These are phyloP conservation scores for Eulemur rufifrons DNA, from an alignment of 2,113 vertebrate species.

Conservation along the genomic window DNA sequence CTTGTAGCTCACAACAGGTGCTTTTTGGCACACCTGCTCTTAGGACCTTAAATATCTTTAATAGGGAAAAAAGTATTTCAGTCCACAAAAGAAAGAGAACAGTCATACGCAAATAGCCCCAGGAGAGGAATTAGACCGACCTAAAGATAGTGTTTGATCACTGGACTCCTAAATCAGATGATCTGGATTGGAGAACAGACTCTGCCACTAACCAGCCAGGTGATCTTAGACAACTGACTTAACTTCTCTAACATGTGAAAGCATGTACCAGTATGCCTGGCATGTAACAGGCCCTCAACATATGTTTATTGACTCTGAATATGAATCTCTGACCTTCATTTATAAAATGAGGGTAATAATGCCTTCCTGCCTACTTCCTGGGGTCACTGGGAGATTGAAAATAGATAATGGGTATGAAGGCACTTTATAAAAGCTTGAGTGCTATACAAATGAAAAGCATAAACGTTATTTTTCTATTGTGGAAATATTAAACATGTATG, in stretches of 20 bases:
- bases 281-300: not conserved
- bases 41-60: slow-evolving; percentile 3
- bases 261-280: not conserved
- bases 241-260: slow-evolving; percentile 18
- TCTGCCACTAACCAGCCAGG: not conserved
- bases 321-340: not conserved
- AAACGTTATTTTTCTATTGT: slow-evolving; percentile 32
- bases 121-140: not conserved
- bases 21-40: not conserved
- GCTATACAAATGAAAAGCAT: not conserved
- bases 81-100: slow-evolving; percentile 20
- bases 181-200: not conserved
- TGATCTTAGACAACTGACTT: not conserved
- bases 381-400: not conserved
- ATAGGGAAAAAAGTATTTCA: slow-evolving; percentile 3
- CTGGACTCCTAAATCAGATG: not conserved
- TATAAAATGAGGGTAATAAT: slow-evolving; percentile 7
- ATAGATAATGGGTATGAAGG: not conserved
- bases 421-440: not conserved
- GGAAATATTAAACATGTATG: not conserved
- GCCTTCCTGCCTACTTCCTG: not conserved
- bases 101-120: not conserved
- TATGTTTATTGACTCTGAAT: not conserved
- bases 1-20: not conserved
- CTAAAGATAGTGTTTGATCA: not conserved